Evolutionary conservation across 2,888 invertebrate species (phyloP), one percentile per base, ranked within the genome.

Genomic region (Scaptomyza caliginosa): DNA sequence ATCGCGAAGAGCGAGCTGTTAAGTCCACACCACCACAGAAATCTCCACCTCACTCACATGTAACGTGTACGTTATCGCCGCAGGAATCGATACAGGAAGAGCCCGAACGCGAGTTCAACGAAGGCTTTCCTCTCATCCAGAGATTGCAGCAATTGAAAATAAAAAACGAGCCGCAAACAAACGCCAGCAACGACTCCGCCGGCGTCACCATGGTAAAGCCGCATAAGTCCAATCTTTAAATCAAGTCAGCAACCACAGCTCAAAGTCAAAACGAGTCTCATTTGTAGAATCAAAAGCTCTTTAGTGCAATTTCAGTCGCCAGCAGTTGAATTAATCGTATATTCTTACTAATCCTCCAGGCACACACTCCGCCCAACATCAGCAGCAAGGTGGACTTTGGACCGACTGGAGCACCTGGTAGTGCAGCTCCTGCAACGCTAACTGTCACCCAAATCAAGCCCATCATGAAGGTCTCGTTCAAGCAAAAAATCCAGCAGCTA

Each of bases 111-210:
- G 94, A 95, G 91, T 93, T 94, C 11, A 93, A 94, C 56, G 95
- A 95, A 45, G 94, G 94, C 68, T 94, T 94, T 48, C 92, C 96
- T 50, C 95, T 96, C 4, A 92, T 96, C 21, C 96, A 96, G 90
- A 93, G 96, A 71, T 92, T 96, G 64, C 92, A 96, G 21, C 92
- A 96, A 68, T 92, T 96, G 43, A 96, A 96, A 92, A 94, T 95
- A 26, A 95, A 95, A 91, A 95, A 95, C 90, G 96, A 96, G 75
- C 92, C 92, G 67, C 93, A 93, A 45, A 91, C 92, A 56, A 92
- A 92, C 74, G 89, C 89, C 51, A 65, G 77, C 69, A 83, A 43
- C 63, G 87, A 81, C 34, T 43, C 89, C 57, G 67, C 89, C 57
- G 67, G 84, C 71, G 72, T 65, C 58, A 73, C 74, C 74, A 80